Conservation (phyloP, 2,113 vertebrate species). For the Calidris pygmaea region DNA sequence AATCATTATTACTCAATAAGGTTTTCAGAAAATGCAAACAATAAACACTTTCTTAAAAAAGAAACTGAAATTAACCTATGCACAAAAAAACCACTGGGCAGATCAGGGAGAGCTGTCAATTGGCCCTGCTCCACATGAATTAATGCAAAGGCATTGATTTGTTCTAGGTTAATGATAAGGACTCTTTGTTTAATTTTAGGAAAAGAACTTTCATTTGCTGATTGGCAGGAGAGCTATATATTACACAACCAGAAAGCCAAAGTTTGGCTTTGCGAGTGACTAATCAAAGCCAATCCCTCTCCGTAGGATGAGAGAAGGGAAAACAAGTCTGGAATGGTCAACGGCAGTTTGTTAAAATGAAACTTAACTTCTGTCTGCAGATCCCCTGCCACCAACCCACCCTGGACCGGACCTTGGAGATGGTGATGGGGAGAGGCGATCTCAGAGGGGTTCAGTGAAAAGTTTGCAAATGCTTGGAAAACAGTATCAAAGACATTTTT, state of each 20-base stretch:
- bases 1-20: background rate
- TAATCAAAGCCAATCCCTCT: background rate
- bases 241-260: background rate
- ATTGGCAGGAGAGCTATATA: background rate
- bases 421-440: background rate
- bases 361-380: background rate
- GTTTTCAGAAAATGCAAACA: background rate
- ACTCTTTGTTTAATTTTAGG: background rate
- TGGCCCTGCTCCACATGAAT: background rate
- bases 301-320: background rate
- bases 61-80: background rate
- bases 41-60: background rate
- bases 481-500: background rate
- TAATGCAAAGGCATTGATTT: slow-evolving; percentile 23
- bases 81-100: background rate
- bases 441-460: background rate
- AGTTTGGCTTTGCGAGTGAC: background rate
- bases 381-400: background rate
- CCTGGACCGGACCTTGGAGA: background rate
- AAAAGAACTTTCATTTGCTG: slow-evolving; percentile 16
- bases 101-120: background rate
- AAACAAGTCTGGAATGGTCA: background rate
- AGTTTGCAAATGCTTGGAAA: background rate
- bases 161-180: background rate
- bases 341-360: background rate